A percentile compares a stretch with the other conserved stretches of the same genome.
phyloP scores from a whole-genome alignment of 2,888 invertebrate species.

The Brachycybe producta region DNA sequence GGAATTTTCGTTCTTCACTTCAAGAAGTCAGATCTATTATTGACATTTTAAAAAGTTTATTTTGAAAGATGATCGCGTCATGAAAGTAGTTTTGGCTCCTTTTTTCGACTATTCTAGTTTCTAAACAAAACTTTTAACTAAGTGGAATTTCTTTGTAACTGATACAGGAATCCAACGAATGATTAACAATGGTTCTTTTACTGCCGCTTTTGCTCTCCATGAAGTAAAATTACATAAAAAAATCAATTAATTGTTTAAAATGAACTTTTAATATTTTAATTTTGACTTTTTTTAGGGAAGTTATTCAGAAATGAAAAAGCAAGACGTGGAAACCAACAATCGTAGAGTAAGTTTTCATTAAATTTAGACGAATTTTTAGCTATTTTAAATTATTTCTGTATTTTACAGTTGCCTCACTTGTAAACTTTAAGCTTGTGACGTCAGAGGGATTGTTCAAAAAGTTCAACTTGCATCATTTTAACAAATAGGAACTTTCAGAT shows the following conservation, averaged over 20 bases:
- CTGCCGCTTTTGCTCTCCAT: constrained; percentile 75
- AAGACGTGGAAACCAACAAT: constrained; percentile 9
- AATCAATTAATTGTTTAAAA: constrained; percentile 8
- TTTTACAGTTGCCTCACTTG: not conserved
- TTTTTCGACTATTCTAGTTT: constrained; percentile 21
- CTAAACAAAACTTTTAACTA: no score
- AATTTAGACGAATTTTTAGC: no score
- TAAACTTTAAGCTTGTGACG: no score
- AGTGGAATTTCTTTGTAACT: no score
- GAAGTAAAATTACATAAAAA: constrained; percentile 44
- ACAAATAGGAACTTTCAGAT: no score
- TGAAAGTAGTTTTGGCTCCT: constrained; percentile 1
- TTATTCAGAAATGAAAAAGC: constrained; percentile 8
- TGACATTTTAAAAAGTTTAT: constrained; percentile 7
- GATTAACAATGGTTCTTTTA: constrained; percentile 66
- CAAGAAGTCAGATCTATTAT: no score
- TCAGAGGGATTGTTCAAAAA: no score
- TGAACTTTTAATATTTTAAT: constrained; percentile 9
- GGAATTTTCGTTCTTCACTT: no score
- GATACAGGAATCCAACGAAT: constrained; percentile 72
- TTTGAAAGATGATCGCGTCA: not conserved
- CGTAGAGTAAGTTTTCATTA: constrained; percentile 12
- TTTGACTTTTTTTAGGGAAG: constrained; percentile 10
- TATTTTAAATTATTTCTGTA: no score
- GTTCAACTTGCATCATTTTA: no score